Conservation (phyloP, 2,113 vertebrate species). For the Paratilapia polleni region DNA sequence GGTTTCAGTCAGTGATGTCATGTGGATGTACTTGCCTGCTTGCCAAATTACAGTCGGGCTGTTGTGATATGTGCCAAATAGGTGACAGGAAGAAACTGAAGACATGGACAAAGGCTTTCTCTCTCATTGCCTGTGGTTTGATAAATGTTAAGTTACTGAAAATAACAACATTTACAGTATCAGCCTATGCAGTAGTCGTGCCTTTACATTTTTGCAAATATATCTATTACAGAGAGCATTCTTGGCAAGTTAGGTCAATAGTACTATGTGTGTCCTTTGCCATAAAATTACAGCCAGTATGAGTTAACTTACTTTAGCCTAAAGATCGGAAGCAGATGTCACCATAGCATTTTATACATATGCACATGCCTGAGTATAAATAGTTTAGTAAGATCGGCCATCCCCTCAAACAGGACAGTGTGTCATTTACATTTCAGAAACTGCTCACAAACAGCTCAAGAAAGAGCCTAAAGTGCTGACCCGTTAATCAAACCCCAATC, state of each 20-base stretch:
- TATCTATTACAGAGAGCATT: background rate
- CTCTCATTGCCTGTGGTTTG: background rate
- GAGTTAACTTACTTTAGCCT: background rate
- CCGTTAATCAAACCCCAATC: background rate
- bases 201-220: background rate
- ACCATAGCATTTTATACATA: background rate
- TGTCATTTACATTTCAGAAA: background rate
- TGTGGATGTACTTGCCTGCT: constrained; percentile 17
- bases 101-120: background rate
- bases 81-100: constrained; percentile 5
- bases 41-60: constrained; percentile 25
- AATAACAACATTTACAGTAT: too few relatives aligned
- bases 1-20: constrained; percentile 67
- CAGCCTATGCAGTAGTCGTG: background rate
- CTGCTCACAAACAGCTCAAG: background rate
- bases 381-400: background rate
- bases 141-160: background rate
- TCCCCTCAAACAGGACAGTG: background rate
- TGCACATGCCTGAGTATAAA: background rate
- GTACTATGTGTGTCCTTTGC: background rate
- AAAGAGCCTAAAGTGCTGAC: background rate
- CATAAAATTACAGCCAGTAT: background rate
- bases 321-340: background rate
- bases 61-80: constrained; percentile 31
- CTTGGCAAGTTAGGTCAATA: background rate